Base-by-base conservation (phyloP, 1,140 invertebrate genomes). In the Danaus plexippus region DNA sequence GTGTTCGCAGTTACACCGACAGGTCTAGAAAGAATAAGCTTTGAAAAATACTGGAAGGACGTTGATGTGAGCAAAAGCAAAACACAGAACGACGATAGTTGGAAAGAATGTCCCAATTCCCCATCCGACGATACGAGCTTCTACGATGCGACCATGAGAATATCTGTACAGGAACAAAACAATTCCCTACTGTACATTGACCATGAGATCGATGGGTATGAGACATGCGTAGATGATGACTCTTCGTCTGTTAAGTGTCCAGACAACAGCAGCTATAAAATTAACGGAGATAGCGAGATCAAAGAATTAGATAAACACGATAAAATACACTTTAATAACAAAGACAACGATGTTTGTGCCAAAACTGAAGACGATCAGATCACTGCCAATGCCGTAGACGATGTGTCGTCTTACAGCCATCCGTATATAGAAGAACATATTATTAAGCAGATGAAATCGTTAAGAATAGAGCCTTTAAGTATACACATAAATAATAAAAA, bases 141-240 rank as follows among this genome's bases (percentile, higher is more conserved):
- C 60, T 76, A 72, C 46, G 80, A 84, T 49, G 64, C 76, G 9
- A 74, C 74, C 8, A 71, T 73, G 11, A 76, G 66, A 77, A 75
- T 82, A 52, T 79, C 78, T 64, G 70, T 79, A 66, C 78, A 80
- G 47, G 80, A 86, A 63, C 75, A 78, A 61, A 79, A 69, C 43
- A 79, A 69, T 66, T 71, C 73, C 2, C 60, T 87, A 41, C 50
- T 85, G 44, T 88, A 75, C 45, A 87, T 88, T 18, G 87, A 88
- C 61, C 87, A 88, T 64, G 87, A 88, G 57, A 76, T 87, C 51
- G 87, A 88, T 32, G 87, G 85, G 47, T 88, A 88, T 64, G 87
- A 88, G 73, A 88, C 87, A 32, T 88, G 87, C 60, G 64, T 87
- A 40, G 87, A 88, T 62, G 87, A 88, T 47, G 84, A 87, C 56